Conservation (phyloP, 2,888 invertebrate species). For the Margaritifera margaritifera region DNA sequence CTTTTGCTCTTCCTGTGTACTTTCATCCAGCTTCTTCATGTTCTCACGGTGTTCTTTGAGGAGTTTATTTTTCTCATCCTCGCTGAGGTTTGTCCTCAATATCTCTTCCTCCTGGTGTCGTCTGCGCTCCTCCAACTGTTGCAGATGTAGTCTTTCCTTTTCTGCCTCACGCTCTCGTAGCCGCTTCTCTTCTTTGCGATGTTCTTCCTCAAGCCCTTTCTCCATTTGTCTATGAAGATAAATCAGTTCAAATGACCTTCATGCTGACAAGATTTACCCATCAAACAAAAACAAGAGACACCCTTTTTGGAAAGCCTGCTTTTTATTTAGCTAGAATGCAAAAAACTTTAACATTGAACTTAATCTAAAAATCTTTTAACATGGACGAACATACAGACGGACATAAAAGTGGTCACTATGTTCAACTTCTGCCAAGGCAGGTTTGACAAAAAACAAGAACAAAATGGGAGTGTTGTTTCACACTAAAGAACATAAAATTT, state of each 20-base stretch:
- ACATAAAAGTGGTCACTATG: too few species aligned
- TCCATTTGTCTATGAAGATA: conserved; percentile 53
- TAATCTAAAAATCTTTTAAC: too few species aligned
- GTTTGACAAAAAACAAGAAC: too few species aligned
- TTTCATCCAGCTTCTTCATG: conserved; percentile 54
- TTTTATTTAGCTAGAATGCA: too few species aligned
- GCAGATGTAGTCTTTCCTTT: conserved; percentile 50
- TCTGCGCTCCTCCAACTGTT: conserved; percentile 60
- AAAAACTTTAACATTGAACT: too few species aligned
- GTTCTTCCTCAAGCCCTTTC: conserved; percentile 59
- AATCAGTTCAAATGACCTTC: not conserved
- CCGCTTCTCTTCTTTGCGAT: conserved; percentile 56
- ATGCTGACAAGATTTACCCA: too few species aligned
- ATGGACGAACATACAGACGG: too few species aligned
- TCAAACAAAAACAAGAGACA: too few species aligned
- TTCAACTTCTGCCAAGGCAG: too few species aligned
- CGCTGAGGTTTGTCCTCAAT: conserved; percentile 44
- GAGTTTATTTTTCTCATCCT: conserved; percentile 60
- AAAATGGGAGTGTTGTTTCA: too few species aligned
- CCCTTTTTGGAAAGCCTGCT: too few species aligned
- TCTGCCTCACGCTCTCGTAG: conserved; percentile 59
- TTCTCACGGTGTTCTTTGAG: conserved; percentile 62
- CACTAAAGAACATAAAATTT: too few species aligned
- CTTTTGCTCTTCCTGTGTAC: conserved; percentile 53
- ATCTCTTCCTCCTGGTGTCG: conserved; percentile 59